phyloP scores from a whole-genome alignment of 2,888 invertebrate genomes.

The Rhagium mordax region DNA sequence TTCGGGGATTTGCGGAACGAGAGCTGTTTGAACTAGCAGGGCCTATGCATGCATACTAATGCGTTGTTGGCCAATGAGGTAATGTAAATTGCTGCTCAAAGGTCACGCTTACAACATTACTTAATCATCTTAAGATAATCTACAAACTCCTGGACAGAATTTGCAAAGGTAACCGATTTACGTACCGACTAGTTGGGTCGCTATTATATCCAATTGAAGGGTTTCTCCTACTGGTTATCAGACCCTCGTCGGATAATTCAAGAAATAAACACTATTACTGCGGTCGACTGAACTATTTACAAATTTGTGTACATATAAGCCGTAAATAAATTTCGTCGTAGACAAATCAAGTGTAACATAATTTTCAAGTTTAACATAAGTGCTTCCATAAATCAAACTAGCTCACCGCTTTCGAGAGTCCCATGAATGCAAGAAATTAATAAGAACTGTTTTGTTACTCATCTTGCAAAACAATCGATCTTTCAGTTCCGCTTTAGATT shows the following conservation, averaged over 20 bases:
- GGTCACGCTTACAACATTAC: conserved; percentile 52
- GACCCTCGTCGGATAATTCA: conserved; percentile 7
- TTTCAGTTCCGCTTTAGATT: too few species aligned
- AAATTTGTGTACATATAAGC: neutral
- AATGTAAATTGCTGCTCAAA: conserved; percentile 60
- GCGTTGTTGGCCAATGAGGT: conserved; percentile 57
- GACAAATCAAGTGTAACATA: too few species aligned
- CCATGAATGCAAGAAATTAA: too few species aligned
- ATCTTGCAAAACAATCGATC: too few species aligned
- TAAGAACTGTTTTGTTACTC: too few species aligned
- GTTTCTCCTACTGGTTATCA: neutral
- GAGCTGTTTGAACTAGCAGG: conserved; percentile 63
- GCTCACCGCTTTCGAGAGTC: too few species aligned
- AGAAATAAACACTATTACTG: neutral
- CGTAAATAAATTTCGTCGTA: too few species aligned
- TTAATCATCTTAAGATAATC: conserved; percentile 61
- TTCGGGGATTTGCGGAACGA: conserved; percentile 59
- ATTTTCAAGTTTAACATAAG: too few species aligned
- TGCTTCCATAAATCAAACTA: too few species aligned
- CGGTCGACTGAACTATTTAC: neutral
- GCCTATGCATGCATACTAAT: conserved; percentile 67
- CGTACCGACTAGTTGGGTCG: conserved; percentile 11
- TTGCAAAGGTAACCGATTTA: conserved; percentile 51
- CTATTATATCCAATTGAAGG: conserved; percentile 21
- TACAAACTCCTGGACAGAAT: conserved; percentile 52